Base-by-base conservation (phyloP, 2,888 invertebrate genomes). In the Dyspetes luteomarginatus region DNA sequence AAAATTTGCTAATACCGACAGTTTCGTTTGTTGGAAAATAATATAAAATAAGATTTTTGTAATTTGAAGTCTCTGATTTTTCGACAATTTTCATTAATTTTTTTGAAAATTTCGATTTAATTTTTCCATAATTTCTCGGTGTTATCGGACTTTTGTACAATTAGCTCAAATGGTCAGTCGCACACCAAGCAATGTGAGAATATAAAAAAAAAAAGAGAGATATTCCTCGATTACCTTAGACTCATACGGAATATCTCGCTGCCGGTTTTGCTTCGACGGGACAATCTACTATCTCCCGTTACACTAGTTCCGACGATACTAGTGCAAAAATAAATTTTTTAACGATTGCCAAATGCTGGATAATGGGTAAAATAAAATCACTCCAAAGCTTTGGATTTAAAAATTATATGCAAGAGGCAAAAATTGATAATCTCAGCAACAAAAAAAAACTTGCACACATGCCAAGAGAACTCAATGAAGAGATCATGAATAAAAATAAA, bases 231-330 rank as follows among this genome's bases (percentile, higher is more conserved):
- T 90, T 91, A 95, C 96, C 95, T 96, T 94, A 95, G 93, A 92
- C 95, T 95, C 95, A 96, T 96, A 94, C 94, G 94, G 93, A 95
- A 94, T 92, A 96, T 95, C 94, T 95, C 95, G 92, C 95, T 95
- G 93, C 95, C 95, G 86, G 95, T 95, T 93, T 94, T 93, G 88
- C 91, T 90, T 89, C 89, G 90, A 87, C 88, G 90, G 85, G 87
- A 89, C 85, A 86, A 85, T 90, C 87, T 91, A 89, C 79, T 88
- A 86, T 86, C 86, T 84, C 86, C 86, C 78, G 85, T 85, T 83
- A 86, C 82, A 77, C 83, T 88, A 83, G 85, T 85, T 75, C 87
- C 87, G 80, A 86, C 85, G 85, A 85, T 86, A 90, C 90, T 90
- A 83, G 86, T 84, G 86, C 85, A 69, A 77, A 89, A 87, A 87